Evolutionary conservation across 1,140 invertebrate species (phyloP).

Genomic region (Cydia fagiglandana): DNA sequence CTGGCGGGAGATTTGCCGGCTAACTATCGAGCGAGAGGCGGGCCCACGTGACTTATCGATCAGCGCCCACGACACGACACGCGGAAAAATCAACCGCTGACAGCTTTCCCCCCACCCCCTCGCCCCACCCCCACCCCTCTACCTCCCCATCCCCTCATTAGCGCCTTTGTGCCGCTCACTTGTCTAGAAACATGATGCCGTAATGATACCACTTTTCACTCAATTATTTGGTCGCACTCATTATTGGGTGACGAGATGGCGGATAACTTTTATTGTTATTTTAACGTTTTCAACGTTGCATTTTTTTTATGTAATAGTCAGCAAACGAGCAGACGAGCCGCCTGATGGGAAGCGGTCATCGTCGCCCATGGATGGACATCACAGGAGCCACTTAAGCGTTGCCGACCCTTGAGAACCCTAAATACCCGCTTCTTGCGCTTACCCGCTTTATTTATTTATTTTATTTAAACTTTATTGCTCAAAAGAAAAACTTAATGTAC

Average conservation of each 20-base stretch:
- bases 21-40: constrained; percentile 72
- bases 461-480: no score
- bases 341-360: no score
- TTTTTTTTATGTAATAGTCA: no score
- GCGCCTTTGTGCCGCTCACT: constrained; percentile 74
- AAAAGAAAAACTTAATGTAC: no score
- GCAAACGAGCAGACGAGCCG: no score
- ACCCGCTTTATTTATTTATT: no score
- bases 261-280: constrained; percentile 4
- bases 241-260: constrained; percentile 18
- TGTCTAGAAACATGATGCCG: constrained; percentile 73
- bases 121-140: constrained; percentile 34
- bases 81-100: constrained; percentile 78
- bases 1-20: constrained; percentile 72
- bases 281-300: not conserved
- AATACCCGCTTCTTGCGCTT: no score
- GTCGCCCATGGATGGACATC: no score
- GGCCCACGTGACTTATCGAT: constrained; percentile 77
- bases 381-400: no score
- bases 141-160: constrained; percentile 66
- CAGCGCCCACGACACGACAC: constrained; percentile 74
- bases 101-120: constrained; percentile 58
- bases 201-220: constrained; percentile 67
- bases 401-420: no score
- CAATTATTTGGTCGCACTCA: constrained; percentile 47